Percentiles rank a stretch among this genome's conserved stretches.
Conservation (phyloP, 2,888 invertebrate genomes). For the Anthoptus insignis region DNA sequence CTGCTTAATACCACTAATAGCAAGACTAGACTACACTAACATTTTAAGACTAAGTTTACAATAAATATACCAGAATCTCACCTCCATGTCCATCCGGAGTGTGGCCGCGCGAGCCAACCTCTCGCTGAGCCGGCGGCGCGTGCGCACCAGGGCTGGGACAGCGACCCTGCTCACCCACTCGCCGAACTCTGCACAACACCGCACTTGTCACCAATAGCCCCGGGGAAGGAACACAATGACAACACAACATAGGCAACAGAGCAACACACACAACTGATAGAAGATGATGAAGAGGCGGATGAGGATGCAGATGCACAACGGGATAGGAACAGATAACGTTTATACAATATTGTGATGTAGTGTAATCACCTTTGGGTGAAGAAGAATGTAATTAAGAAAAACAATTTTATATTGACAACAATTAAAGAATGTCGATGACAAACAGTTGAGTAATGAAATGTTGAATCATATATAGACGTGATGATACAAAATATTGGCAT, state of each 20-base stretch:
- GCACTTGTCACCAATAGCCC: constrained; percentile 51
- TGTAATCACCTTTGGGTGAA: too few species aligned
- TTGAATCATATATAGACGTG: neutral
- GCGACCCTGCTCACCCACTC: constrained; percentile 81
- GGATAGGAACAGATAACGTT: too few species aligned
- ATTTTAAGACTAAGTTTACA: too few species aligned
- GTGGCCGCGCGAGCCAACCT: constrained; percentile 68
- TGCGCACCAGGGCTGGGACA: constrained; percentile 71
- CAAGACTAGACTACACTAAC: too few species aligned
- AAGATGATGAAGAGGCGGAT: neutral
- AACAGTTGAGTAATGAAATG: neutral
- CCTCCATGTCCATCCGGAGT: constrained; percentile 72
- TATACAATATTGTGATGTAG: too few species aligned
- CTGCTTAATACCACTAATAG: too few species aligned
- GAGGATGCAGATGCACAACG: too few species aligned
- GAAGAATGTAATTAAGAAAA: neutral
- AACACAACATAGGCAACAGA: neutral
- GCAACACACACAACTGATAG: neutral
- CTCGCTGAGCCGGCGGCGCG: constrained; percentile 67
- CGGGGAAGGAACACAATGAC: neutral
- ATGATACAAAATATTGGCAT: neutral
- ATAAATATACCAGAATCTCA: constrained; percentile 56
- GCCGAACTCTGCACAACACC: constrained; percentile 75
- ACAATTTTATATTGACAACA: neutral
- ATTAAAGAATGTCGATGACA: neutral